Evolutionary conservation across 2,113 vertebrate species (phyloP).

Genomic region (Hirundichthys speculiger): DNA sequence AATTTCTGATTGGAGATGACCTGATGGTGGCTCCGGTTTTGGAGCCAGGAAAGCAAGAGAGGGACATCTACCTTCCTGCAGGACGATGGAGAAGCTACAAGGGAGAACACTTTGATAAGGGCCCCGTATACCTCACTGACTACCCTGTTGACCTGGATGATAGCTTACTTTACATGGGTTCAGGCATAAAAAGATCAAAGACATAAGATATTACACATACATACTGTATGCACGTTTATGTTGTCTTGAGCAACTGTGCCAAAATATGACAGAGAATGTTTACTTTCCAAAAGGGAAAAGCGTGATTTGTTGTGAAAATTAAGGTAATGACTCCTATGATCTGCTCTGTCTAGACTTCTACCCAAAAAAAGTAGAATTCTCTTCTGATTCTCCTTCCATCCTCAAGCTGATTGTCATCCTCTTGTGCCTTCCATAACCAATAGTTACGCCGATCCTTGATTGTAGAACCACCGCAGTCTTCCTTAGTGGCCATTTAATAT

Average conservation of each 20-base stretch:
- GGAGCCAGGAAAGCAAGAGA: slow-evolving; percentile 92
- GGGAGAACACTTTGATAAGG: slow-evolving; percentile 90
- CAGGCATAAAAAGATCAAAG: slow-evolving; percentile 14
- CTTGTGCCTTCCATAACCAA: slow-evolving; percentile 68
- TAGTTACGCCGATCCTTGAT: slow-evolving; percentile 38
- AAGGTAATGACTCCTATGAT: too few relatives aligned
- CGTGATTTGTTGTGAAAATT: too few relatives aligned
- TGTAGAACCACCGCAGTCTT: slow-evolving; percentile 42
- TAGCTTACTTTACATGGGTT: slow-evolving; percentile 87
- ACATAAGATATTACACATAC: neutral
- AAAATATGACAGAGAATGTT: slow-evolving; percentile 18
- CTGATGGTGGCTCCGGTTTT: slow-evolving; percentile 96
- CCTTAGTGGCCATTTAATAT: slow-evolving; percentile 2
- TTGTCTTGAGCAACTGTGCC: slow-evolving; percentile 37
- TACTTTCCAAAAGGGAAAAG: slow-evolving; percentile 30
- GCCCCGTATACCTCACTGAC: slow-evolving; percentile 87
- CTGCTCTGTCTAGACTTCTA: neutral
- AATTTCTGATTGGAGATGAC: slow-evolving; percentile 96
- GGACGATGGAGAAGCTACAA: slow-evolving; percentile 96
- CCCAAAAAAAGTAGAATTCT: too few relatives aligned
- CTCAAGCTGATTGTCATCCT: slow-evolving; percentile 51
- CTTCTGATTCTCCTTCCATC: slow-evolving; percentile 42
- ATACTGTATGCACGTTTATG: slow-evolving; percentile 9
- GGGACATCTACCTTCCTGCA: slow-evolving; percentile 92
- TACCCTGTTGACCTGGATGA: slow-evolving; percentile 92